Percentiles rank a stretch among this genome's conserved stretches.
These are phyloP conservation scores for Lepisosteus osseus DNA, from an alignment of 2,113 vertebrate species.

Conservation along the genomic window DNA sequence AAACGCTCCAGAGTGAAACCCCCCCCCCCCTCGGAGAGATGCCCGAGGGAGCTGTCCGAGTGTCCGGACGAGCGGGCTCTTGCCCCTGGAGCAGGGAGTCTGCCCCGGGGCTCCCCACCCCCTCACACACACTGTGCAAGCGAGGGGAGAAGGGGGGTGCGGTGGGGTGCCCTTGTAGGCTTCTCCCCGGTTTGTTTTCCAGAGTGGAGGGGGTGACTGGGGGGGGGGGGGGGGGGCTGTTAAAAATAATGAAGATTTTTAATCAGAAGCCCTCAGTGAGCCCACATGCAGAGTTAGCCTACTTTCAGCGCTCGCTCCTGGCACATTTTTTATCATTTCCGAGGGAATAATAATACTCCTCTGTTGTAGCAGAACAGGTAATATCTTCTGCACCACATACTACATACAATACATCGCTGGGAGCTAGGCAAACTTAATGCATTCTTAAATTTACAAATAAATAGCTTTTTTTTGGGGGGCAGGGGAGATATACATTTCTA, in stretches of 20 bases:
- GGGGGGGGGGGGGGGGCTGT: constrained; percentile 34
- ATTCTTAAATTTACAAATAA: constrained; percentile 52
- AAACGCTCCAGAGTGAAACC: constrained; percentile 1
- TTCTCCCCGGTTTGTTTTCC: constrained; percentile 69
- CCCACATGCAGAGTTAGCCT: constrained; percentile 28
- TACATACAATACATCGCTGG: constrained; percentile 17
- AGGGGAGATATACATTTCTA: constrained; percentile 27
- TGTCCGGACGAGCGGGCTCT: neutral
- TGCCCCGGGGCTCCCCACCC: constrained; percentile 17
- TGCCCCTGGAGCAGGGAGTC: neutral
- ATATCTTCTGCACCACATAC: constrained; percentile 35
- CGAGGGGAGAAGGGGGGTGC: constrained; percentile 54
- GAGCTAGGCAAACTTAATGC: constrained; percentile 46
- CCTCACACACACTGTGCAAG: neutral
- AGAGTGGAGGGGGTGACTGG: constrained; percentile 49
- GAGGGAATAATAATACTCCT: constrained; percentile 40
- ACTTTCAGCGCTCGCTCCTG: constrained; percentile 35
- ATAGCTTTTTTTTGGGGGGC: constrained; percentile 40
- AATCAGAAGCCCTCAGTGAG: constrained; percentile 37
- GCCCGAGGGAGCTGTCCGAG: constrained; percentile 4
- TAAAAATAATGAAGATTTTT: constrained; percentile 30
- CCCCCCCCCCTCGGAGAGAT: neutral
- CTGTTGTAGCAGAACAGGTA: constrained; percentile 36
- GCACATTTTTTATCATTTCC: constrained; percentile 44
- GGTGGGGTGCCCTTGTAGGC: constrained; percentile 62